Evolutionary conservation across 92 coral and sea anemone species (phyloP), one percentile per base, ranked within the genome.

Genomic region (Hydrozoanthus gracilis): DNA sequence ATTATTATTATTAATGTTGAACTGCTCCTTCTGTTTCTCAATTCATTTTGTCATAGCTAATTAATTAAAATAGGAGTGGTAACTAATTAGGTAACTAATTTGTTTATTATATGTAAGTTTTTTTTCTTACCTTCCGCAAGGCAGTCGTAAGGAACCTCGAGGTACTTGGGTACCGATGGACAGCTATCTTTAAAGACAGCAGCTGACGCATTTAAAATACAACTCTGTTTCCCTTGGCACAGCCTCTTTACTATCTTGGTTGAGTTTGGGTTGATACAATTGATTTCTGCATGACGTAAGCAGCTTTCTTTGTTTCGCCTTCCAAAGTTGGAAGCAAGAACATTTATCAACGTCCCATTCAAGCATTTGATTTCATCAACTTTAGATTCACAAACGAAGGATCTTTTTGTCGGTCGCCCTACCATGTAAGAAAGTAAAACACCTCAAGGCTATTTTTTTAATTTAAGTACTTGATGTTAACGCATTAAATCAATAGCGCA

Each of bases 301-400:
- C 64, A 75, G 10, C 3, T 51, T 8, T 35, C 1, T 7, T 39
- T 12, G 6, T 51, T 17, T 76, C 62, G 67, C 52, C 49, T 54
- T 77, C 68, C 82, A 52, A 17, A 77, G 55, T 52, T 20, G 27
- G 69, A 45, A 51, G 82, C 82, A 54, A 8, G n/a, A 3, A 77
- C 66, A 10, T 56, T 7, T 14, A 72, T 44, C 27, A 18, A 13
- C 39, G 0, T 7, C 64, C 49, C 18, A 1, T 4, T 3, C 12
- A 1, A 2, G 67, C 82, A 76, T 4, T 4, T 12, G 44, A 17
- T 27, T 4, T 51, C 4, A 54, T 10, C 13, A 27, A 18, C 2
- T 20, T 6, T 12, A 14, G 6, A 3, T 55, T 55, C 14, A 18
- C 82, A 55, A 3, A 4, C 4, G 16, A 5, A 7, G 12, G 0